Conservation (phyloP, 2,797 vertebrate species). For the Distichodus sexfasciatus region DNA sequence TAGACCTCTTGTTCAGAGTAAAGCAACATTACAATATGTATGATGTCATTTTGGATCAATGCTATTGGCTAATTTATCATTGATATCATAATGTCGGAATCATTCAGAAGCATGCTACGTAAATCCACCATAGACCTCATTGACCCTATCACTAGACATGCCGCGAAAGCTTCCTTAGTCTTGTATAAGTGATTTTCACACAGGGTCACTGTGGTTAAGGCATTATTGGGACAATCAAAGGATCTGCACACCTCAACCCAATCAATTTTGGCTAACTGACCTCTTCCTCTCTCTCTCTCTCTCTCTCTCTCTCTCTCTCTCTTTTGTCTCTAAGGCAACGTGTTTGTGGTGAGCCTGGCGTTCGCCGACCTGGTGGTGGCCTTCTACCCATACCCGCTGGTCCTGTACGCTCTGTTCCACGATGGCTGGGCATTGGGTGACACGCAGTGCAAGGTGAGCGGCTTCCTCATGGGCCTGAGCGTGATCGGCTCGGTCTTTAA, state of each 20-base stretch:
- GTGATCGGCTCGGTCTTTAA: conserved; percentile 85
- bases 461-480: conserved; percentile 82
- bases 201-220: conserved; percentile 7
- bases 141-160: too few relatives aligned
- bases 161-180: not conserved
- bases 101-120: too few relatives aligned
- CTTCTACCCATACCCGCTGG: conserved; percentile 78
- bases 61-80: too few relatives aligned
- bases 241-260: conserved; percentile 7
- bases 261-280: conserved; percentile 8
- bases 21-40: too few relatives aligned
- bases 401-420: conserved; percentile 78
- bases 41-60: too few relatives aligned
- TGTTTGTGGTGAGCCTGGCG: conserved; percentile 79
- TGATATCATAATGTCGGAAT: too few relatives aligned
- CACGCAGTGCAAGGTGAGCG: conserved; percentile 79
- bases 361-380: conserved; percentile 78
- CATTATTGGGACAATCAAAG: conserved; percentile 26
- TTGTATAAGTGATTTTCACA: too few relatives aligned
- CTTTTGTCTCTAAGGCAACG: conserved; percentile 65
- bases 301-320: not conserved
- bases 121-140: too few relatives aligned
- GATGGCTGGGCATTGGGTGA: conserved; percentile 77
- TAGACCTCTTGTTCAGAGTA: too few relatives aligned
- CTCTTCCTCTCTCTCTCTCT: not conserved